These are phyloP conservation scores for Gallinago paraguaiae DNA, from an alignment of 2,113 vertebrate species.

Conservation along the genomic window DNA sequence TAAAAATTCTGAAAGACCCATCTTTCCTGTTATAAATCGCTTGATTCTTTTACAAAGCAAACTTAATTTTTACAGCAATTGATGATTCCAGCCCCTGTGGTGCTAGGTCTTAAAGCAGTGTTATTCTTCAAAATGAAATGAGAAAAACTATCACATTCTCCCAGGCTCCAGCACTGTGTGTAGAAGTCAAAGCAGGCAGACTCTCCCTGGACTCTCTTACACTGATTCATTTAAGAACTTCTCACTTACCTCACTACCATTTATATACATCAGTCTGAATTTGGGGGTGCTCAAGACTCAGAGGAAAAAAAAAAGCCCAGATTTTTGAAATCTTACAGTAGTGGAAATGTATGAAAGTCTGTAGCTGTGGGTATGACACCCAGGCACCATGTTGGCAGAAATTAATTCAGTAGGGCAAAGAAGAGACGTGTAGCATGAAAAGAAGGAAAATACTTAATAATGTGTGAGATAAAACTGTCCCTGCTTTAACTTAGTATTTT, in stretches of 20 bases:
- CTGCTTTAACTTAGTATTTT: background rate
- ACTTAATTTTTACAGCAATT: background rate
- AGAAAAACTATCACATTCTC: background rate
- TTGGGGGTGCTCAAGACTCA: background rate
- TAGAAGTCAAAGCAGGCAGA: background rate
- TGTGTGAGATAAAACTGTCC: background rate
- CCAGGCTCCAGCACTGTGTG: background rate
- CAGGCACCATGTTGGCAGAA: background rate
- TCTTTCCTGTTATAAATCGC: background rate
- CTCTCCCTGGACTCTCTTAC: background rate
- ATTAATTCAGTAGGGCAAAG: background rate
- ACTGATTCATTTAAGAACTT: background rate
- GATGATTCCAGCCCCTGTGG: background rate
- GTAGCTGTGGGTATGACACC: background rate
- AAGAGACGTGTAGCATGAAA: background rate
- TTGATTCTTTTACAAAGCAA: background rate
- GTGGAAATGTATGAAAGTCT: background rate
- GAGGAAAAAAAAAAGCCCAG: conserved; percentile 1
- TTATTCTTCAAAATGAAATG: background rate
- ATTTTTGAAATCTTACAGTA: background rate
- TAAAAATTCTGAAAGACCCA: background rate
- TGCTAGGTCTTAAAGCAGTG: background rate
- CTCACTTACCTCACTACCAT: background rate
- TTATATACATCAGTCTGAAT: background rate
- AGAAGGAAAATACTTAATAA: conserved; percentile 1